Percentiles rank a stretch among this genome's conserved stretches.
phyloP scores from a whole-genome alignment of 1,140 invertebrate species.

The Drosophila biarmipes region DNA sequence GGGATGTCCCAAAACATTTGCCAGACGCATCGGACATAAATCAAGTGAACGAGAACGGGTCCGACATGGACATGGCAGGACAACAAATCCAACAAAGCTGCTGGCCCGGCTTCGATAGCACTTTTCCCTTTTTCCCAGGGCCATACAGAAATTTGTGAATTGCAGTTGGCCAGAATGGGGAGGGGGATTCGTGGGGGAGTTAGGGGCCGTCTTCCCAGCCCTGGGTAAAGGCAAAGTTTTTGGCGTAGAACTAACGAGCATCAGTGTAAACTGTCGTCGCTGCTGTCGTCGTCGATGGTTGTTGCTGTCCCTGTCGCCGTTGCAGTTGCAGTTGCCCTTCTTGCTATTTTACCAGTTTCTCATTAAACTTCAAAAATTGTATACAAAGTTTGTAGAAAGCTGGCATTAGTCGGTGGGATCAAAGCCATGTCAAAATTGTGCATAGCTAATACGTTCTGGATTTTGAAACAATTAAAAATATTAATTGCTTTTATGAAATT shows the following conservation, averaged over 20 bases:
- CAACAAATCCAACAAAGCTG: constrained; percentile 53
- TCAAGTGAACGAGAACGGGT: constrained; percentile 58
- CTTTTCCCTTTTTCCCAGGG: constrained; percentile 28
- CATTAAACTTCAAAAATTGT: constrained; percentile 64
- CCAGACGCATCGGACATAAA: constrained; percentile 64
- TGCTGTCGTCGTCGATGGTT: constrained; percentile 27
- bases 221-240: constrained; percentile 51
- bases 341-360: constrained; percentile 40
- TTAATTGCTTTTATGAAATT: background rate
- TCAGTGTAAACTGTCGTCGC: constrained; percentile 70
- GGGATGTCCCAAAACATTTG: constrained; percentile 44
- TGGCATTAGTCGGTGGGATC: constrained; percentile 34
- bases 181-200: background rate
- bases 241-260: constrained; percentile 66
- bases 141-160: constrained; percentile 58
- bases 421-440: constrained; percentile 39
- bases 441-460: constrained; percentile 45
- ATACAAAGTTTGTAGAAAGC: constrained; percentile 45
- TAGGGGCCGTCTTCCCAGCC: background rate
- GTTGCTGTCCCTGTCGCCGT: background rate
- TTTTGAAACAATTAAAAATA: background rate
- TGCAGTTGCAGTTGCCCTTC: constrained; percentile 1
- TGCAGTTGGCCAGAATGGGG: constrained; percentile 36
- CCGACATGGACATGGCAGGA: constrained; percentile 60
- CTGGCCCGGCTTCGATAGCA: constrained; percentile 42